Evolutionary conservation across 2,797 vertebrate species (phyloP), one percentile per base, ranked within the genome.

Genomic region (Typhlichthys subterraneus): DNA sequence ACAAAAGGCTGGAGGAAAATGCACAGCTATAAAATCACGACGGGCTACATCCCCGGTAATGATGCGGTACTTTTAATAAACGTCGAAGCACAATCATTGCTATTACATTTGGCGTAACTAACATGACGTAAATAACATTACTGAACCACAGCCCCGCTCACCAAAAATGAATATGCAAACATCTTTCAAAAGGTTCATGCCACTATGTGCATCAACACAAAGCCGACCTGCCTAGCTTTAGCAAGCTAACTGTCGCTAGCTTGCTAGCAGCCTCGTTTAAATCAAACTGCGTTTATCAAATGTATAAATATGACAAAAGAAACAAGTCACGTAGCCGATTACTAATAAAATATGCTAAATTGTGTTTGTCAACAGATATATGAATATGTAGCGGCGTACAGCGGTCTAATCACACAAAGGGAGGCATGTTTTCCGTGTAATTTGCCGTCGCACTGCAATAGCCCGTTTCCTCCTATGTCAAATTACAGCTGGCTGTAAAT

Each of bases 261-360:
- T 1, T 13, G 82, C 77, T 89, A 88, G 87, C 87, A 60, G 65
- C 63, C 70, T 50, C 76, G 73, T 80, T 88, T 79, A 85, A 72
- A 82, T 77, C 83, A 82, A 87, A 87, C 80, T 63, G 81, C 76
- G 69, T 72, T 61, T 53, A 23, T 14, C 60, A 84, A 79, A 79
- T 13, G 65, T 75, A 69, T 61, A 55, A 79, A 82, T 79, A 57
- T 74, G 72, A 71, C 78, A 73, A 47, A 71, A 58, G 69, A 72
- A 55, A 68, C 61, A 12, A 59, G 66, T 47, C 70, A 61, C 82
- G 92, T 93, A 91, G 91, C 88, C 85, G 92, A 95, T 93, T 94
- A 95, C 93, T 96, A 97, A 96, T 97, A 96, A 95, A 97, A 96
- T 98, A 98, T 96, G 96, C 95, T 95, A 97, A 98, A 85, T 69